Conservation (phyloP, 2,888 invertebrate genomes). For the Ormyrus thymus region DNA sequence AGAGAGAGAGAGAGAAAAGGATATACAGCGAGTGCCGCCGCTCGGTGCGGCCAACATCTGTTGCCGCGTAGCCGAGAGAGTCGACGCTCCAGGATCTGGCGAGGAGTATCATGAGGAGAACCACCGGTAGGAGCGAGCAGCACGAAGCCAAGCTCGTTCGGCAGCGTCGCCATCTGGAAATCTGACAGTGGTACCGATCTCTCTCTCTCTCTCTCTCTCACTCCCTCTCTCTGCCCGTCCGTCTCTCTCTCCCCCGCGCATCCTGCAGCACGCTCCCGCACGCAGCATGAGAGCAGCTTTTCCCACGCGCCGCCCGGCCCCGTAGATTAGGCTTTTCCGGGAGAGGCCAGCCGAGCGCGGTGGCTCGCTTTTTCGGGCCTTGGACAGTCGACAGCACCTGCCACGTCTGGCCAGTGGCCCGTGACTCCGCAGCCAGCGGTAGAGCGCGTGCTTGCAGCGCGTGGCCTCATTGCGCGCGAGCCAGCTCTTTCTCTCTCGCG, state of each 20-base stretch:
- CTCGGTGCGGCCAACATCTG: too few species aligned
- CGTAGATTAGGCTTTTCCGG: too few species aligned
- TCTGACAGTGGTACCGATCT: slow-evolving; percentile 1
- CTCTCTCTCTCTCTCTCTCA: not conserved
- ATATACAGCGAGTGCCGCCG: too few species aligned
- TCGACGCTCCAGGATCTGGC: not conserved
- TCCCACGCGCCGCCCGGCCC: too few species aligned
- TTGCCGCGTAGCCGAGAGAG: too few species aligned
- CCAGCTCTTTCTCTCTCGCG: slow-evolving; percentile 12
- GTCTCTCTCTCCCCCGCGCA: too few species aligned
- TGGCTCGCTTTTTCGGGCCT: not conserved
- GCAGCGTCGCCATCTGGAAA: slow-evolving; percentile 22
- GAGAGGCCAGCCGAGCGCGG: too few species aligned
- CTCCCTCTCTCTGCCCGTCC: not conserved
- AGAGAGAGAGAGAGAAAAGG: too few species aligned
- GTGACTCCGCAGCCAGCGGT: slow-evolving; percentile 4
- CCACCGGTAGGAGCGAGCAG: not conserved
- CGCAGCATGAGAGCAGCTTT: too few species aligned
- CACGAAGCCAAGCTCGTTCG: too few species aligned
- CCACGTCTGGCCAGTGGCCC: slow-evolving; percentile 25
- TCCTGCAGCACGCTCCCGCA: too few species aligned
- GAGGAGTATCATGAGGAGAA: not conserved
- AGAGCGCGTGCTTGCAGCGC: slow-evolving; percentile 8
- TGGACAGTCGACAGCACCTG: too few species aligned
- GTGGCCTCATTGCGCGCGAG: slow-evolving; percentile 43